Conservation (phyloP, 1,140 invertebrate genomes). For the Anoplophora glabripennis region DNA sequence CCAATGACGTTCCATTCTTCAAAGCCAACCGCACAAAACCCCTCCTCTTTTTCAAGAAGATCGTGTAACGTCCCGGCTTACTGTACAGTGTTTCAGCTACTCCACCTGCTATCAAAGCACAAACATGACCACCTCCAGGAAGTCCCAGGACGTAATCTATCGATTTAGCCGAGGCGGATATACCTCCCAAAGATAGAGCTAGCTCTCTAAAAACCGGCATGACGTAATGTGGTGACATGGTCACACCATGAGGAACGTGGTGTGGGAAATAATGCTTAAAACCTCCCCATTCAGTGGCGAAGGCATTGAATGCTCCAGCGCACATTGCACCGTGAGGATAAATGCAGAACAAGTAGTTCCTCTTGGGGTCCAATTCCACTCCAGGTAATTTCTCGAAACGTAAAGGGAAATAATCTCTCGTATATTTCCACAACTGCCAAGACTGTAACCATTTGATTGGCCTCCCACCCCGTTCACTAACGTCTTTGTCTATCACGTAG, state of each 20-base stretch:
- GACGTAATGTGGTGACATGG: constrained; percentile 76
- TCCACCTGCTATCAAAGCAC: constrained; percentile 75
- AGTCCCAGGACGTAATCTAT: constrained; percentile 53
- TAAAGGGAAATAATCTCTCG: constrained; percentile 81
- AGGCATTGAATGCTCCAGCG: constrained; percentile 71
- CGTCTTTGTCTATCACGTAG: constrained; percentile 32
- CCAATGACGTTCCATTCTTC: constrained; percentile 72
- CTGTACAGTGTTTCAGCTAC: constrained; percentile 75
- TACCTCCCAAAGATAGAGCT: constrained; percentile 56
- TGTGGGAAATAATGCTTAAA: constrained; percentile 78
- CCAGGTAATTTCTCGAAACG: constrained; percentile 79
- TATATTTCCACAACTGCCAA: constrained; percentile 69
- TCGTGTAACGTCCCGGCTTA: constrained; percentile 66
- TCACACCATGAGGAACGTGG: constrained; percentile 68
- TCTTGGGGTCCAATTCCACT: constrained; percentile 67
- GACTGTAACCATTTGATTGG: constrained; percentile 59
- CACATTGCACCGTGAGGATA: constrained; percentile 89
- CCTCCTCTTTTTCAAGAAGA: constrained; percentile 68
- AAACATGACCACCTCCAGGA: constrained; percentile 58
- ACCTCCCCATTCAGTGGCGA: constrained; percentile 61
- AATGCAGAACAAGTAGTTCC: constrained; percentile 82
- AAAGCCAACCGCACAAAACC: constrained; percentile 81
- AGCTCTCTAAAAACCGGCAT: constrained; percentile 82
- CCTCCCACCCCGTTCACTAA: constrained; percentile 32
- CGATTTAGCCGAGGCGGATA: constrained; percentile 58